Evolutionary conservation across 2,888 invertebrate species (phyloP), one percentile per base, ranked within the genome.

Genomic region (Oligia fasciuncula): DNA sequence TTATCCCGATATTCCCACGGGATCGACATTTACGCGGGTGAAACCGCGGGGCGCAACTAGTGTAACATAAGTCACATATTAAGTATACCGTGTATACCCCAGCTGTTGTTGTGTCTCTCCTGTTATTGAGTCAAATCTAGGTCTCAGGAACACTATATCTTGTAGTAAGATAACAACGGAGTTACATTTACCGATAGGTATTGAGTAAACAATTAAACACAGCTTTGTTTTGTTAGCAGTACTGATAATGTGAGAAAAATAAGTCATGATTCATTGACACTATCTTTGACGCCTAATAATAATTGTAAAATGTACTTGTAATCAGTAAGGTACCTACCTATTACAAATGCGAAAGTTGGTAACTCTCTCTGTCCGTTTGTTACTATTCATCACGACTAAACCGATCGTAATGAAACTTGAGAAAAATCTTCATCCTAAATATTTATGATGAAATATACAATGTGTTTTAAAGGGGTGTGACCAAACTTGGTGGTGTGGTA

Each of bases 211-310:
- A 86, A 49, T 60, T 51, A 23, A 60, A 54, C 29, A 81, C 2
- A 51, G 4, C 23, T 17, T 67, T 73, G 83, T 83, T 84, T 79
- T 83, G 73, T 74, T 85, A 60, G 17, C 78, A 62, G 11, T 74
- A 67, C 51, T 70, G 73, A 83, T 84, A 82, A 73, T 67, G 23
- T 14, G 65, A 69, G 86, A 79, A 72, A 78, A 85, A 85, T 81
- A 78, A 69, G 54, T 40, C 23, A 29, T 85, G 78, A 84, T 51
- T 85, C 82, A 84, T 85, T 54, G 60, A 13, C 77, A 67, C 46
- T 85, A 85, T 83, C 70, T 43, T 46, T 51, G 46, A 66, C 29
- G 66, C 65, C 51, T 66, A 66, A 60, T 77, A 57, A 49, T 49
- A 2, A 62, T 62, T 69, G 13, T 65, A 29, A 71, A 70, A 62